Percentiles rank a stretch among this genome's conserved stretches.
Evolutionary conservation across 2,888 invertebrate genomes (phyloP).

Genomic region (Itoplectis maculator): DNA sequence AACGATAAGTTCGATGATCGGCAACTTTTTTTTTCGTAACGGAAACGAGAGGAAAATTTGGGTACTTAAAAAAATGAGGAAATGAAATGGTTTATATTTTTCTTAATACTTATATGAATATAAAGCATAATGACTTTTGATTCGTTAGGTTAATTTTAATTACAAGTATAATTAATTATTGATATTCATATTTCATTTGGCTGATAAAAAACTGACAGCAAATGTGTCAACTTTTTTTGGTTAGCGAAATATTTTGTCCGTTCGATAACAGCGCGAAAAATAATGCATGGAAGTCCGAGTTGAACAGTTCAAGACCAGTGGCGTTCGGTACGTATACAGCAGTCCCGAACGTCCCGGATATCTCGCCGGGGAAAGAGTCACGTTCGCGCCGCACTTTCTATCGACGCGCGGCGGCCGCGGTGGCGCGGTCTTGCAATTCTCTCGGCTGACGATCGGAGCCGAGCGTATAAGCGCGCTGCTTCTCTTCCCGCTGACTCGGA

Average conservation of each 20-base stretch:
- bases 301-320: not conserved
- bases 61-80: too few relatives aligned
- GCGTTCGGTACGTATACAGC: conserved; percentile 1
- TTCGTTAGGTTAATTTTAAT: too few relatives aligned
- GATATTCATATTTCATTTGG: too few relatives aligned
- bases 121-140: too few relatives aligned
- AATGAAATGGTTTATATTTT: too few relatives aligned
- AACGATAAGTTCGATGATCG: conserved; percentile 1
- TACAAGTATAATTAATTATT: too few relatives aligned
- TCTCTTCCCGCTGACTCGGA: conserved; percentile 66
- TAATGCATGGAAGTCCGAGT: not conserved
- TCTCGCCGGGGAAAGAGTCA: conserved; percentile 46
- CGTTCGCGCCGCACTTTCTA: conserved; percentile 46
- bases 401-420: conserved; percentile 29
- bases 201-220: too few relatives aligned
- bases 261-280: not conserved
- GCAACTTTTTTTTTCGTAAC: not conserved
- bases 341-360: conserved; percentile 18
- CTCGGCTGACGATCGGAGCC: conserved; percentile 52
- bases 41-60: not conserved
- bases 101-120: too few relatives aligned
- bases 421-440: conserved; percentile 51
- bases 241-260: too few relatives aligned
- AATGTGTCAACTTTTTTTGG: too few relatives aligned
- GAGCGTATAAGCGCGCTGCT: conserved; percentile 51